Evolutionary conservation across 2,797 vertebrate genomes (phyloP).

Genomic region (Jordanella pulchra): DNA sequence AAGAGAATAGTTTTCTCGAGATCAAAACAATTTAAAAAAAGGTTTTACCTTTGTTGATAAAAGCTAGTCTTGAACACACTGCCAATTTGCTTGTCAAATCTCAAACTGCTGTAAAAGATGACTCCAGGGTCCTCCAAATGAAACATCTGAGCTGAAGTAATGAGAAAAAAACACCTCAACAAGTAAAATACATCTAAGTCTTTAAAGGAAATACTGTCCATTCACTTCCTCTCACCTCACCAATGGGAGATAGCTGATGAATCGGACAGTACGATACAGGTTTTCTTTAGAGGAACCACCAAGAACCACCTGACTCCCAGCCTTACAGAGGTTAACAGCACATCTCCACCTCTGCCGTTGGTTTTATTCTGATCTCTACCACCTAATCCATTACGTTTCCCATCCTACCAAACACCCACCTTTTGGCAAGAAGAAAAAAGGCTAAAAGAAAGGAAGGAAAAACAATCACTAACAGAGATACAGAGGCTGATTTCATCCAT

Average conservation of each 20-base stretch:
- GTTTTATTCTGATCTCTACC: conserved; percentile 36
- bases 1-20: no score
- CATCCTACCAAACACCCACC: conserved; percentile 34
- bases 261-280: neutral
- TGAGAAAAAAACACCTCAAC: no score
- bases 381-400: conserved; percentile 64
- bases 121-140: no score
- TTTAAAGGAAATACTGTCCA: neutral
- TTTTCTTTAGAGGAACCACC: conserved; percentile 7
- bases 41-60: no score
- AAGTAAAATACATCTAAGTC: neutral
- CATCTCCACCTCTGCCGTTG: conserved; percentile 39
- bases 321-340: conserved; percentile 56
- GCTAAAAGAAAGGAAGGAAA: conserved; percentile 49
- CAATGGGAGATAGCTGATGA: neutral
- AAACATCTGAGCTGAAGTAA: no score
- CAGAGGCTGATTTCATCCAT: conserved; percentile 76
- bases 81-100: no score
- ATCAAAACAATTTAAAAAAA: no score
- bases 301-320: conserved; percentile 1
- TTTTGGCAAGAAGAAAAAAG: conserved; percentile 23
- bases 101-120: no score
- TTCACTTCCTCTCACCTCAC: neutral
- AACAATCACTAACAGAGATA: conserved; percentile 77
- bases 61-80: no score